phyloP scores from a whole-genome alignment of 2,888 invertebrate species.

The Leucania comma region DNA sequence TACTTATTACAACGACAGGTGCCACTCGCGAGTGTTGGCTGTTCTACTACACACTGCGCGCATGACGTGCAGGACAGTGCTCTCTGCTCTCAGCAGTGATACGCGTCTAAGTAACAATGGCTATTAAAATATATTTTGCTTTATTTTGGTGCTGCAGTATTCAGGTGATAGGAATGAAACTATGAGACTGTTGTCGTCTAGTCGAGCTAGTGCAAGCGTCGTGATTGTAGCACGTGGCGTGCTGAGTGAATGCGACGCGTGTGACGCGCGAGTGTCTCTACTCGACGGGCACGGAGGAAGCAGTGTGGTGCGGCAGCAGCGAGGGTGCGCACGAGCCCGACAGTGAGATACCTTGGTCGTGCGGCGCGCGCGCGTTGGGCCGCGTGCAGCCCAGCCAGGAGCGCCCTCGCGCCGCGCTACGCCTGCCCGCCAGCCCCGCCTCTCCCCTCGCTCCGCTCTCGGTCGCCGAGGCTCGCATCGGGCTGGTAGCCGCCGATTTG shows the following conservation, averaged over 20 bases:
- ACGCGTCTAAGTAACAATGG: conserved; percentile 21
- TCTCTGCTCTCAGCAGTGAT: conserved; percentile 13
- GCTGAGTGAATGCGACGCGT: conserved; percentile 15
- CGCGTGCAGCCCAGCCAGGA: conserved; percentile 60
- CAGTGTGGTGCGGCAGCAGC: conserved; percentile 77
- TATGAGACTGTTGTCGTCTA: conserved; percentile 30
- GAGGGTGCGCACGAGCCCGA: conserved; percentile 67
- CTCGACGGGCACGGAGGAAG: conserved; percentile 80
- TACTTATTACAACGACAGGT: conserved; percentile 35
- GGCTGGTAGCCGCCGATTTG: conserved; percentile 76
- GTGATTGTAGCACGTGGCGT: conserved; percentile 5
- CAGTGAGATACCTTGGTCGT: conserved; percentile 71
- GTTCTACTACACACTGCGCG: conserved; percentile 14
- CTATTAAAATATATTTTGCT: conserved; percentile 23
- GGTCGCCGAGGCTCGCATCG: conserved; percentile 65
- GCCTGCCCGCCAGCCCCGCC: conserved; percentile 56
- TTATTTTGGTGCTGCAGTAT: conserved; percentile 35
- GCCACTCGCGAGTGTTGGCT: conserved; percentile 23
- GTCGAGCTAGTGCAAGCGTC: conserved; percentile 25
- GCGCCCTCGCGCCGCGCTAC: conserved; percentile 68
- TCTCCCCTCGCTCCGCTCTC: conserved; percentile 42
- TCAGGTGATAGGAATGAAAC: conserved; percentile 24
- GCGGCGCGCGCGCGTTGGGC: conserved; percentile 56
- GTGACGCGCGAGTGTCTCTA: conserved; percentile 59
- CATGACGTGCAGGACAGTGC: neutral